Evolutionary conservation across 2,113 vertebrate genomes (phyloP).

Genomic region (Nycticebus coucang): DNA sequence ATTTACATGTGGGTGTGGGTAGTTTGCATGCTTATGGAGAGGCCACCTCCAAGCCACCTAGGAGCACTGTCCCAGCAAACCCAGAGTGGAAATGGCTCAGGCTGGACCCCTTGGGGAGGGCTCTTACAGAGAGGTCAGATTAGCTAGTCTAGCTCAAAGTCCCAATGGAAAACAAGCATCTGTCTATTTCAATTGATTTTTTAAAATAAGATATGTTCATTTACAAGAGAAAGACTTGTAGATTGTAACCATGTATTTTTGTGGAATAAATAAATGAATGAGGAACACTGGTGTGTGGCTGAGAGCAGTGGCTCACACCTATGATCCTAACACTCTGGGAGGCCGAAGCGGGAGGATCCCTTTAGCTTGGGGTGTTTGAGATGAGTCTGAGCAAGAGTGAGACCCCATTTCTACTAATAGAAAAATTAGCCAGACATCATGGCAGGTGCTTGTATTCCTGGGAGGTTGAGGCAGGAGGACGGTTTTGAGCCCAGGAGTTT

Average conservation of each 20-base stretch:
- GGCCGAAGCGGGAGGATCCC: too few species aligned
- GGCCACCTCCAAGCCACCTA: not conserved
- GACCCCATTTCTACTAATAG: too few species aligned
- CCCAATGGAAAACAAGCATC: not conserved
- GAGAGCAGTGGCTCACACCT: too few species aligned
- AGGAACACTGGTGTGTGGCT: not conserved
- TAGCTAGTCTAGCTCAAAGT: not conserved
- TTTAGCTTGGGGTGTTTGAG: too few species aligned
- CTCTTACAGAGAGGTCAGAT: not conserved
- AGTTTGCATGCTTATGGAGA: fast-evolving
- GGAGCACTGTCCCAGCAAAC: not conserved
- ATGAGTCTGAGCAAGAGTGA: too few species aligned
- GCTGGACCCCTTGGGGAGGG: not conserved
- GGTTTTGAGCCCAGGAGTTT: too few species aligned
- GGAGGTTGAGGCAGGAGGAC: too few species aligned
- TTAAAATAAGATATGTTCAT: not conserved
- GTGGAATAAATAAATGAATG: too few species aligned
- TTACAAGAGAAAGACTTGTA: not conserved
- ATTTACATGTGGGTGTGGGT: fast-evolving
- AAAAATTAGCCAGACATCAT: too few species aligned
- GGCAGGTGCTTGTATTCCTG: too few species aligned
- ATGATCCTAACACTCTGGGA: too few species aligned
- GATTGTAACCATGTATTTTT: not conserved
- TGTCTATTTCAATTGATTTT: not conserved
- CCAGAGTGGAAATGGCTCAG: not conserved